Conservation (phyloP, 2,888 invertebrate genomes). For the Creontiades dilutus region DNA sequence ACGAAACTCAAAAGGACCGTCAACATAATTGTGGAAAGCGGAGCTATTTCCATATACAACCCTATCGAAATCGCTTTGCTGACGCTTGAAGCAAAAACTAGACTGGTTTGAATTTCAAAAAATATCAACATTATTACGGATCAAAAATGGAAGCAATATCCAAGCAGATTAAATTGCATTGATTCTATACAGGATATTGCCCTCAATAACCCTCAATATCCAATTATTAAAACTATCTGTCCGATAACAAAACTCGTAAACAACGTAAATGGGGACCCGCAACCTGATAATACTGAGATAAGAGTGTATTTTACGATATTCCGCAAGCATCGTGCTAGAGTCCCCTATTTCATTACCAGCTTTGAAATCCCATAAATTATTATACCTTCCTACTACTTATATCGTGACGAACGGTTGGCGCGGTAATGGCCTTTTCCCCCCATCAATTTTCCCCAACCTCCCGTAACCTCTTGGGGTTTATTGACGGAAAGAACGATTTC, state of each 20-base stretch:
- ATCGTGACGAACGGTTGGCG: constrained; percentile 7
- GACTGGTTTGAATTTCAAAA: no score
- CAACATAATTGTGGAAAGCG: no score
- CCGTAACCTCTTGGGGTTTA: neutral
- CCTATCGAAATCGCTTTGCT: no score
- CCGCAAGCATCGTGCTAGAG: neutral
- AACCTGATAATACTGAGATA: constrained; percentile 8
- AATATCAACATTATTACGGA: no score
- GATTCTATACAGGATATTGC: no score
- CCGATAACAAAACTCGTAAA: neutral
- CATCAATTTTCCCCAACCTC: constrained; percentile 3
- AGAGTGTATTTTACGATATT: neutral
- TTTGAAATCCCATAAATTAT: constrained; percentile 21
- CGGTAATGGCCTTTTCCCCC: constrained; percentile 10
- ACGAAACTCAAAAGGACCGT: no score
- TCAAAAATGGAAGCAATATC: no score
- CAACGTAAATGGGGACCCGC: neutral
- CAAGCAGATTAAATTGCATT: no score
- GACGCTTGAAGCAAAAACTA: no score
- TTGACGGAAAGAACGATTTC: constrained; percentile 7
- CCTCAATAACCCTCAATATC: no score
- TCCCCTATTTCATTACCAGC: neutral
- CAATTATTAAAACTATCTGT: no score
- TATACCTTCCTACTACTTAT: constrained; percentile 18
- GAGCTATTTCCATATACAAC: no score